A percentile compares a stretch with the other conserved stretches of the same genome.
phyloP scores from a whole-genome alignment of 2,113 vertebrate species.

The Cheirogaleus medius region DNA sequence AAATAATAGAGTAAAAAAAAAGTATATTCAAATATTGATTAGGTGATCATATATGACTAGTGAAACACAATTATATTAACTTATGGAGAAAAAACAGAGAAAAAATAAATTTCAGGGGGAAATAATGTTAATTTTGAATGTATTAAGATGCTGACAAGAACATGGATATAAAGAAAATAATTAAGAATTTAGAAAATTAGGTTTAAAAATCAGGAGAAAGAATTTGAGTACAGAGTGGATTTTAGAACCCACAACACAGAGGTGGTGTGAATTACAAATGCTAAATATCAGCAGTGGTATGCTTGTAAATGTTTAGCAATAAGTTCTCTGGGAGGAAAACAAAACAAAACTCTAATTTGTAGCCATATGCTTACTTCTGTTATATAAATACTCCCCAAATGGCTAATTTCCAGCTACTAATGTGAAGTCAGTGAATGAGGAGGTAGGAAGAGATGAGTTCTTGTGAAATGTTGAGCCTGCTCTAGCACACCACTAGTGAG shows the following conservation, averaged over 20 bases:
- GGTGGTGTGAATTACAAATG: neutral
- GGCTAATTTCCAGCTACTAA: neutral
- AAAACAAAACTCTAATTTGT: neutral
- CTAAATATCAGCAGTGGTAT: neutral
- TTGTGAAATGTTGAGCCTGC: neutral
- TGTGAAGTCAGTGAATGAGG: neutral
- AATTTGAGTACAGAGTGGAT: neutral
- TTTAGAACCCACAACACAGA: neutral
- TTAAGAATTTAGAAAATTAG: neutral
- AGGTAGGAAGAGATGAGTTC: neutral
- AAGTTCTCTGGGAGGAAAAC: neutral
- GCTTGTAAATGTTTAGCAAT: neutral
- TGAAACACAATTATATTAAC: neutral
- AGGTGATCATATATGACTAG: neutral
- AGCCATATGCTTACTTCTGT: neutral
- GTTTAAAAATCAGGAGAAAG: slow-evolving; percentile 12
- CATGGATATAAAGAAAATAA: neutral
- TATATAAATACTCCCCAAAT: neutral
- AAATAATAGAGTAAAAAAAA: neutral
- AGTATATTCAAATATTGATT: neutral
- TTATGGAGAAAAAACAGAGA: neutral
- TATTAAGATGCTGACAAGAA: neutral
- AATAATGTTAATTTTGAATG: slow-evolving; percentile 4
- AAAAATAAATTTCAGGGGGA: neutral
- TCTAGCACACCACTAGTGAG: neutral